A percentile compares a stretch with the other conserved stretches of the same genome.
Conservation (phyloP, 2,113 vertebrate species). For the Pao palembangensis region DNA sequence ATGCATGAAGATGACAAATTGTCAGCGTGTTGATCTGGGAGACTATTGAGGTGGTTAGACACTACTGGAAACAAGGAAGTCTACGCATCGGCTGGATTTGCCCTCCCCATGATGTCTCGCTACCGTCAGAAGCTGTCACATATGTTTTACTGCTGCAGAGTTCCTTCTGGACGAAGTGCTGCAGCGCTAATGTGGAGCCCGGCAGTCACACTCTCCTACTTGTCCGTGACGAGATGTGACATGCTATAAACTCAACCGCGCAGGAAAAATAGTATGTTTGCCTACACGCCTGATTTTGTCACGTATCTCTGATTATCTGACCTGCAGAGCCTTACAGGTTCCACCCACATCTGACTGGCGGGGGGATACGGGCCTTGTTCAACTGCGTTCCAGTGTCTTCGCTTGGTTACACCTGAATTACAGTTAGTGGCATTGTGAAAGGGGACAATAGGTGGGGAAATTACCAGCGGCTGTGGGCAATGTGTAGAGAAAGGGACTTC, state of each 20-base stretch:
- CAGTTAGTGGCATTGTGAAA: slow-evolving; percentile 24
- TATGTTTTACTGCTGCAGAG: slow-evolving; percentile 10
- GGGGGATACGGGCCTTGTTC: background rate
- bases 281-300: background rate
- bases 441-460: slow-evolving; percentile 40
- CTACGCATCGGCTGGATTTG: slow-evolving; percentile 8
- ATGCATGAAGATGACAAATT: slow-evolving; percentile 20
- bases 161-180: slow-evolving; percentile 9
- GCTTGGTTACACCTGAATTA: slow-evolving; percentile 47
- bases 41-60: slow-evolving; percentile 11
- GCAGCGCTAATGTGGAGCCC: too few relatives aligned
- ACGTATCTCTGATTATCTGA: background rate
- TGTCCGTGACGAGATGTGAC: slow-evolving; percentile 6
- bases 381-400: slow-evolving; percentile 21
- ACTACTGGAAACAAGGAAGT: background rate
- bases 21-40: slow-evolving; percentile 9
- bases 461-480: slow-evolving; percentile 44
- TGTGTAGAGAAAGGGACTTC: slow-evolving; percentile 27
- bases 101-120: too few relatives aligned
- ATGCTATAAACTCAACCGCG: slow-evolving; percentile 12
- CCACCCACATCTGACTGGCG: slow-evolving; percentile 8
- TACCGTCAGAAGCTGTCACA: slow-evolving; percentile 15
- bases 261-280: slow-evolving; percentile 8
- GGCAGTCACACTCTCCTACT: background rate
- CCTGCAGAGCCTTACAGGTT: slow-evolving; percentile 21